A percentile compares a stretch with the other conserved stretches of the same genome.
These are phyloP conservation scores for Porites lobata DNA, from an alignment of 92 coral and sea anemone species.

Conservation along the genomic window DNA sequence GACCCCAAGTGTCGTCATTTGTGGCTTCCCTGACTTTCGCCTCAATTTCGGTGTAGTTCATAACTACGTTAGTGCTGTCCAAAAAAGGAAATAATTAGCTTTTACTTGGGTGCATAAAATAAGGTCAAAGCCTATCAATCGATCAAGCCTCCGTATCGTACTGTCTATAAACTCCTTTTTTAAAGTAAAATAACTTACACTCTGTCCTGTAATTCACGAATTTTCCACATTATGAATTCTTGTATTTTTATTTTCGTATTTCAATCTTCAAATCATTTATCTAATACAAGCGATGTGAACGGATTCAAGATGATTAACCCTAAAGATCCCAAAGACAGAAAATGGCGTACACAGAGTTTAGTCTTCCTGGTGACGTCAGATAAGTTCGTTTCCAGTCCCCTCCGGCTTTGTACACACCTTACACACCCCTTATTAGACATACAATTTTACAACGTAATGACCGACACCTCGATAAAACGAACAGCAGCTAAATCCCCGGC, in stretches of 20 bases:
- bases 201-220: conserved; percentile 96
- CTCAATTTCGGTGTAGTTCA: conserved; percentile 99
- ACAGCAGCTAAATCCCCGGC: too few relatives aligned
- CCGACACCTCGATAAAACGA: too few relatives aligned
- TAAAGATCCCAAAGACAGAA: conserved; percentile 34
- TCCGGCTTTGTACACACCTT: too few relatives aligned
- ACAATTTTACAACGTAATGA: too few relatives aligned
- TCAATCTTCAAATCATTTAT: conserved; percentile 26
- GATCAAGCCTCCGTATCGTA: not conserved
- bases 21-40: conserved; percentile 99
- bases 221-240: conserved; percentile 90
- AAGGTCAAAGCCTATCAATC: not conserved
- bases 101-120: not conserved
- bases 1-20: conserved; percentile 99
- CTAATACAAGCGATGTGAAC: conserved; percentile 68
- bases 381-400: not conserved
- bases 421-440: too few relatives aligned
- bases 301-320: conserved; percentile 54
- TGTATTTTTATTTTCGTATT: not conserved
- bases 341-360: conserved; percentile 73
- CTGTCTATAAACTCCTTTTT: not conserved
- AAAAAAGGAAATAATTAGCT: not conserved
- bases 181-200: conserved; percentile 77
- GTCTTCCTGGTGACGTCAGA: conserved; percentile 71
- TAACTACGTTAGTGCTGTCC: conserved; percentile 94